A percentile compares a stretch with the other conserved stretches of the same genome.
phyloP scores from a whole-genome alignment of 1,140 invertebrate species.

The Drosophila melanica region DNA sequence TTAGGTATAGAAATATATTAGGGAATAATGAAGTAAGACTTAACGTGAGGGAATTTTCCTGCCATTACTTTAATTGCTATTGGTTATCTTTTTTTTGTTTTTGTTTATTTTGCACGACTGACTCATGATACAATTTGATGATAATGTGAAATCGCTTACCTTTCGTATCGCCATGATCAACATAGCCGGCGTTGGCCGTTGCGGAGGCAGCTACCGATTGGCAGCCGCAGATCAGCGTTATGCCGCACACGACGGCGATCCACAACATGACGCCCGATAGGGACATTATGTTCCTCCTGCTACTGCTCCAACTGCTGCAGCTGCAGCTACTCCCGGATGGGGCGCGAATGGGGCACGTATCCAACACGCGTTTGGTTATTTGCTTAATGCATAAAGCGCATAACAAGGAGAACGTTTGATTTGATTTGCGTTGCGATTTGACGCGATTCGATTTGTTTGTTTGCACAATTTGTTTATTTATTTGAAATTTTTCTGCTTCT shows the following conservation, averaged over 20 bases:
- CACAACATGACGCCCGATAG: constrained; percentile 18
- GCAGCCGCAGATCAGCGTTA: constrained; percentile 40
- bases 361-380: constrained; percentile 53
- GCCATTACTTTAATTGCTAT: neutral
- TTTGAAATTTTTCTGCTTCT: neutral
- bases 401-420: constrained; percentile 18
- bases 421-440: neutral
- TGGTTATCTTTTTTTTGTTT: neutral
- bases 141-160: constrained; percentile 63
- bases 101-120: constrained; percentile 4
- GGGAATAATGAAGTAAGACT: no score
- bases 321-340: constrained; percentile 8
- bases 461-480: constrained; percentile 31
- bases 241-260: constrained; percentile 3
- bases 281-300: constrained; percentile 18
- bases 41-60: neutral
- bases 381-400: constrained; percentile 23
- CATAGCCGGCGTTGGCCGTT: constrained; percentile 70
- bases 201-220: constrained; percentile 27
- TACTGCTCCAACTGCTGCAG: constrained; percentile 20
- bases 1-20: no score
- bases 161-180: constrained; percentile 79
- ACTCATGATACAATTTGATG: constrained; percentile 4
- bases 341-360: constrained; percentile 19
- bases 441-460: neutral